phyloP scores from a whole-genome alignment of 2,888 invertebrate species.

The Carpatolechia fugitivella region DNA sequence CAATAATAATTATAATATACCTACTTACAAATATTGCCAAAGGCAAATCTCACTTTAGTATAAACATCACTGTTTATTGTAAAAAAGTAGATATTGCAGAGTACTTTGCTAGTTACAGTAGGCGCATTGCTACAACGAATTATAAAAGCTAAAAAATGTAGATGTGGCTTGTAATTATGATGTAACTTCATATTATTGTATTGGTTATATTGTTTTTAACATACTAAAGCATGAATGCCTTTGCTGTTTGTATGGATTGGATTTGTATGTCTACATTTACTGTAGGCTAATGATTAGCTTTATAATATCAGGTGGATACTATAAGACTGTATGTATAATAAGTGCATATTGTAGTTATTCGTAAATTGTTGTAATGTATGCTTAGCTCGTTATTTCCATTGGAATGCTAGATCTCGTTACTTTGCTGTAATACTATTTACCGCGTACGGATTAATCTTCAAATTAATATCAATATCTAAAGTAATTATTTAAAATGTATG shows the following conservation, averaged over 20 bases:
- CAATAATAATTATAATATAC: slow-evolving; percentile 52
- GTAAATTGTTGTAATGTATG: not conserved
- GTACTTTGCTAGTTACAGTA: not conserved
- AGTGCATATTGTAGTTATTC: slow-evolving; percentile 38
- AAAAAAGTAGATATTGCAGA: slow-evolving; percentile 10
- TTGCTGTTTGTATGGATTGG: slow-evolving; percentile 8
- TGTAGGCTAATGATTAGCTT: slow-evolving; percentile 43
- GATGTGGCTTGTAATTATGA: not conserved
- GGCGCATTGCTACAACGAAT: slow-evolving; percentile 26
- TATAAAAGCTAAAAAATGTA: slow-evolving; percentile 5
- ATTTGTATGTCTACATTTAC: not conserved
- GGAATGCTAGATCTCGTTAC: slow-evolving; percentile 73
- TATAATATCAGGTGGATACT: slow-evolving; percentile 47
- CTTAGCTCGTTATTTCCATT: slow-evolving; percentile 45
- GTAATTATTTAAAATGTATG: slow-evolving; percentile 30
- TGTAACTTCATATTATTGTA: not conserved
- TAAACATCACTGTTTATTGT: slow-evolving; percentile 26
- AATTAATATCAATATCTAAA: not conserved
- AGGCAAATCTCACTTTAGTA: slow-evolving; percentile 46
- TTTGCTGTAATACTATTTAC: slow-evolving; percentile 35
- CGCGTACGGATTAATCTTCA: slow-evolving; percentile 22
- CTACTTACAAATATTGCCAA: slow-evolving; percentile 62
- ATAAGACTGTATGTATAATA: slow-evolving; percentile 64
- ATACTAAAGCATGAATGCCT: slow-evolving; percentile 8
- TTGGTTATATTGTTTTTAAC: slow-evolving; percentile 19